These are phyloP conservation scores for Bubo bubo DNA, from an alignment of 2,113 vertebrate species.

Conservation along the genomic window DNA sequence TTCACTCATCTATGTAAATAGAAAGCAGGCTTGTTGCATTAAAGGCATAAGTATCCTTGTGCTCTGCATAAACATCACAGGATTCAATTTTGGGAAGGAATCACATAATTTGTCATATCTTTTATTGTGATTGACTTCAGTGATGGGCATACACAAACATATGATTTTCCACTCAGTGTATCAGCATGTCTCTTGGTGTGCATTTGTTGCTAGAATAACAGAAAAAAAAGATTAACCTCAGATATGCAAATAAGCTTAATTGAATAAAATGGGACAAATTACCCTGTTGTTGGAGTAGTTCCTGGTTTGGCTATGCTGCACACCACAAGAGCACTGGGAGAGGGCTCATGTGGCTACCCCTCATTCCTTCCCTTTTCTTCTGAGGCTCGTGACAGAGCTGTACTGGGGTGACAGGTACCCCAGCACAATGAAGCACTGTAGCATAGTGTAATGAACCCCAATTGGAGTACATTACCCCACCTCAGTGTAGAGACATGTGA, in stretches of 20 bases:
- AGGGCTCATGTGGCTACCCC: not conserved
- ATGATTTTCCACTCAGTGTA: constrained; percentile 38
- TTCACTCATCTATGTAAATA: constrained; percentile 65
- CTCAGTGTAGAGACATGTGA: not conserved
- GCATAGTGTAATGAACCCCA: not conserved
- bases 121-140: constrained; percentile 46
- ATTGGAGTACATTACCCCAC: fast-evolving
- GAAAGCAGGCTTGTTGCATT: constrained; percentile 61
- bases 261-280: constrained; percentile 48
- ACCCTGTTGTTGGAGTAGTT: not conserved
- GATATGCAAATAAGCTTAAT: constrained; percentile 63
- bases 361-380: not conserved
- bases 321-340: not conserved
- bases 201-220: constrained; percentile 16
- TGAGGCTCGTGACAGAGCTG: not conserved
- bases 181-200: not conserved
- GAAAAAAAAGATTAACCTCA: constrained; percentile 40
- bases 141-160: constrained; percentile 28
- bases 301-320: not conserved
- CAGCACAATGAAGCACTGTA: not conserved
- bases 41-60: constrained; percentile 47
- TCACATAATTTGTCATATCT: constrained; percentile 58
- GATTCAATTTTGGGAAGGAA: constrained; percentile 49
- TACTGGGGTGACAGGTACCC: not conserved
- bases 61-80: constrained; percentile 50